Percentiles rank a stretch among this genome's conserved stretches.
Conservation (phyloP, 2,888 invertebrate species). For the Stenoptilia bipunctidactyla region DNA sequence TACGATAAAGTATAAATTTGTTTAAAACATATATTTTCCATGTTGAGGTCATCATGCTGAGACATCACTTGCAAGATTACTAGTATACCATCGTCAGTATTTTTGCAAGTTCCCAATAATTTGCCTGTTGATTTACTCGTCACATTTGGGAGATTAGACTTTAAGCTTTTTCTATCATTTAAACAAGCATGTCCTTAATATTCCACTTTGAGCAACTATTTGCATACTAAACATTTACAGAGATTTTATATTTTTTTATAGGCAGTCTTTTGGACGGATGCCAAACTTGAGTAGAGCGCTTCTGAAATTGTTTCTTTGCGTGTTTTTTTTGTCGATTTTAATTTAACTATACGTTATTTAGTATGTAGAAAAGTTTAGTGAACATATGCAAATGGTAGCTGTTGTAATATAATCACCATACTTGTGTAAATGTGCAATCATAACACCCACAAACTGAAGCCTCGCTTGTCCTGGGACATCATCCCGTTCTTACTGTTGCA, state of each 20-base stretch:
- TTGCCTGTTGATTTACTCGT: slow-evolving; percentile 57
- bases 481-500: slow-evolving; percentile 68
- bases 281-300: slow-evolving; percentile 2
- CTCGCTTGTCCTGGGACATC: slow-evolving; percentile 69
- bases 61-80: slow-evolving; percentile 59
- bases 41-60: slow-evolving; percentile 41
- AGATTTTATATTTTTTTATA: slow-evolving; percentile 2
- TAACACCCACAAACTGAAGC: slow-evolving; percentile 63
- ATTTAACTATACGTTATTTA: slow-evolving; percentile 4
- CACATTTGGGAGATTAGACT: slow-evolving; percentile 61
- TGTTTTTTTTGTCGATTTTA: slow-evolving; percentile 7
- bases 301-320: slow-evolving; percentile 4
- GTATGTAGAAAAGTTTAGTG: slow-evolving; percentile 1
- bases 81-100: slow-evolving; percentile 37
- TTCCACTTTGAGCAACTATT: slow-evolving; percentile 35
- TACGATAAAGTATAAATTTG: neutral
- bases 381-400: slow-evolving; percentile 30
- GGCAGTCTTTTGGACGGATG: neutral
- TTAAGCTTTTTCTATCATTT: slow-evolving; percentile 62
- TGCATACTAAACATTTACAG: slow-evolving; percentile 19
- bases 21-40: slow-evolving; percentile 25
- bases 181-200: slow-evolving; percentile 61
- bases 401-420: slow-evolving; percentile 40
- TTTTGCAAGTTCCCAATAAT: slow-evolving; percentile 60
- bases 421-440: slow-evolving; percentile 64